Conservation (phyloP, 2,888 invertebrate genomes). For the Dolichomitus sp. region DNA sequence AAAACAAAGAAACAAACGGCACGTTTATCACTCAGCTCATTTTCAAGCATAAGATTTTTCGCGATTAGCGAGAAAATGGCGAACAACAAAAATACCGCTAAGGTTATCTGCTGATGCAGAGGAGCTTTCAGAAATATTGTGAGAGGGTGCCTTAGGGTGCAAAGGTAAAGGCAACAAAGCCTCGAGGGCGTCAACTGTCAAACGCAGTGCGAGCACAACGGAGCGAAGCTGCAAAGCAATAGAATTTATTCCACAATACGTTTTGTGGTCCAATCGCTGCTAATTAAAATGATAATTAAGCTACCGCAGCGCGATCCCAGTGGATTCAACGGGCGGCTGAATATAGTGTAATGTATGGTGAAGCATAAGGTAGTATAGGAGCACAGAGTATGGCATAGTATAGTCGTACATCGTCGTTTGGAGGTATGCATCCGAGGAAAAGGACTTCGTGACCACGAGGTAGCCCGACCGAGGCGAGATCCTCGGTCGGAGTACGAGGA, state of each 20-base stretch:
- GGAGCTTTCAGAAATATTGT: conserved; percentile 19
- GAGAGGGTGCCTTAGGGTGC: conserved; percentile 1
- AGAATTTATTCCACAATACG: conserved; percentile 12
- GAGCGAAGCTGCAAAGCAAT: neutral
- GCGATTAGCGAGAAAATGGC: conserved; percentile 32
- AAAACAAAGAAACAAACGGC: conserved; percentile 44
- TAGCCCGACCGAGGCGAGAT: conserved; percentile 22
- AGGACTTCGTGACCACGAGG: conserved; percentile 68
- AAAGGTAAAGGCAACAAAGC: conserved; percentile 1
- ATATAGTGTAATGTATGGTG: neutral
- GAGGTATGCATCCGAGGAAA: conserved; percentile 59
- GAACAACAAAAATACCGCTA: conserved; percentile 5
- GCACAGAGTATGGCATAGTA: conserved; percentile 26
- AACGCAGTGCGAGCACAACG: conserved; percentile 11
- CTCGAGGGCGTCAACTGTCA: conserved; percentile 30
- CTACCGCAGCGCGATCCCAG: conserved; percentile 60
- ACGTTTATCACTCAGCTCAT: conserved; percentile 39
- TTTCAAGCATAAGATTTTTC: conserved; percentile 34
- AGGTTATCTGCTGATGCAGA: conserved; percentile 9
- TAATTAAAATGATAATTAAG: conserved; percentile 78
- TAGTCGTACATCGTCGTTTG: conserved; percentile 60
- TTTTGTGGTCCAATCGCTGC: conserved; percentile 27
- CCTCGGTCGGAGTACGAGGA: conserved; percentile 1
- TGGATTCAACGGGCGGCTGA: conserved; percentile 25
- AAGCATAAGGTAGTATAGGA: conserved; percentile 11